These are phyloP conservation scores for Apis laboriosa DNA, from an alignment of 1,140 invertebrate species.

Conservation along the genomic window DNA sequence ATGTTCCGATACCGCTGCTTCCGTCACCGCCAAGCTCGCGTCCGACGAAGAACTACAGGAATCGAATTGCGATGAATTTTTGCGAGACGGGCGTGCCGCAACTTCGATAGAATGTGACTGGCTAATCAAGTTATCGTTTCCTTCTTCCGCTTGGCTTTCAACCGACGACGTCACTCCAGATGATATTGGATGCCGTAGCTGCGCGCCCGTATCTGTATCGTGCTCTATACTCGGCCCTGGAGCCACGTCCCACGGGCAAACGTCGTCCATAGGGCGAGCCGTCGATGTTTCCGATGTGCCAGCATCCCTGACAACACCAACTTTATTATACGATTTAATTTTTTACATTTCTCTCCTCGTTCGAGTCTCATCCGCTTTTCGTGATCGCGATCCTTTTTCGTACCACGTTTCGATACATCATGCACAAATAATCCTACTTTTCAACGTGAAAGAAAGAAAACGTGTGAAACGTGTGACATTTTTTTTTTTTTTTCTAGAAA, in stretches of 20 bases:
- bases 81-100: constrained; percentile 73
- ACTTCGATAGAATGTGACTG: constrained; percentile 38
- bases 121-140: background rate
- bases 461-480: background rate
- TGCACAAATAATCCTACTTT: background rate
- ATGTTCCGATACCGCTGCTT: constrained; percentile 80
- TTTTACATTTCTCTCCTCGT: constrained; percentile 61
- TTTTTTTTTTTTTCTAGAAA: no score
- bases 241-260: constrained; percentile 86
- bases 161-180: constrained; percentile 60
- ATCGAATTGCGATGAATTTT: constrained; percentile 83
- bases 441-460: background rate
- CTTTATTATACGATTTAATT: constrained; percentile 78
- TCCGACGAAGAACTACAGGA: constrained; percentile 87
- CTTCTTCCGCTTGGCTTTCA: constrained; percentile 59
- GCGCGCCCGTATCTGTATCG: constrained; percentile 21
- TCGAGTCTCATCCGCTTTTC: background rate
- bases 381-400: no score
- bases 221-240: constrained; percentile 66
- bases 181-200: constrained; percentile 63
- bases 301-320: constrained; percentile 79
- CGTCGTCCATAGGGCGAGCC: constrained; percentile 83
- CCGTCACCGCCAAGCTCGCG: constrained; percentile 83
- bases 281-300: constrained; percentile 74
- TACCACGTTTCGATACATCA: no score